Evolutionary conservation across 2,888 invertebrate genomes (phyloP), one percentile per base, ranked within the genome.

Genomic region (Drosophila hamatofila): DNA sequence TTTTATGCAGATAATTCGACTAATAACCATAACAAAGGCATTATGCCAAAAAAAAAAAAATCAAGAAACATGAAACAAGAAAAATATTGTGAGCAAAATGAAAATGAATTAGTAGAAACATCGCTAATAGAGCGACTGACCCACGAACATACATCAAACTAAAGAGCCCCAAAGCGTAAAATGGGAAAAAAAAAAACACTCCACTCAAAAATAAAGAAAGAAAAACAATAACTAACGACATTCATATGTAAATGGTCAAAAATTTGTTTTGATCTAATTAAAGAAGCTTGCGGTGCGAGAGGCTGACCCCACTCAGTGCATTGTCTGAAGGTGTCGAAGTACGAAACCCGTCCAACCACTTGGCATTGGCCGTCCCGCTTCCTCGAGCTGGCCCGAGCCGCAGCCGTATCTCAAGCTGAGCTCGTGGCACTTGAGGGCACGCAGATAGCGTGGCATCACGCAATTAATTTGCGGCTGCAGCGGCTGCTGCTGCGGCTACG

Each of bases 181-280:
- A 33, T 39, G 18, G 23, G 57, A 14, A 25, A 9, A 59, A 56
- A 52, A 33, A 33, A 12, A n/a, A 37, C 23, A 58, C 55, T 4
- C 11, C 21, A 41, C 37, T 42, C 21, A 54, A 46, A 54, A 30
- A 48, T 11, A 46, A 52, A 30, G 25, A 54, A 30, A 51, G n/a
- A 46, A 59, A 60, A 18, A 52, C 60, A 78, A 55, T 39, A 66
- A 21, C 57, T 52, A 66, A 54, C 67, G 48, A 81, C 52, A 65
- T 84, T 85, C 80, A 77, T 74, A 85, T 82, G 80, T 65, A 63
- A 82, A 82, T 85, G 54, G 44, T 66, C 56, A 64, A 68, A 68
- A 68, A 68, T 64, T 48, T 57, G 54, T 64, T 76, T 77, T 80
- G 90, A 82, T 90, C 84, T 83, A 85, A 88, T 90, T 89, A 73